Evolutionary conservation across 1,140 invertebrate species (phyloP), one percentile per base, ranked within the genome.

Genomic region (Galleria mellonella): DNA sequence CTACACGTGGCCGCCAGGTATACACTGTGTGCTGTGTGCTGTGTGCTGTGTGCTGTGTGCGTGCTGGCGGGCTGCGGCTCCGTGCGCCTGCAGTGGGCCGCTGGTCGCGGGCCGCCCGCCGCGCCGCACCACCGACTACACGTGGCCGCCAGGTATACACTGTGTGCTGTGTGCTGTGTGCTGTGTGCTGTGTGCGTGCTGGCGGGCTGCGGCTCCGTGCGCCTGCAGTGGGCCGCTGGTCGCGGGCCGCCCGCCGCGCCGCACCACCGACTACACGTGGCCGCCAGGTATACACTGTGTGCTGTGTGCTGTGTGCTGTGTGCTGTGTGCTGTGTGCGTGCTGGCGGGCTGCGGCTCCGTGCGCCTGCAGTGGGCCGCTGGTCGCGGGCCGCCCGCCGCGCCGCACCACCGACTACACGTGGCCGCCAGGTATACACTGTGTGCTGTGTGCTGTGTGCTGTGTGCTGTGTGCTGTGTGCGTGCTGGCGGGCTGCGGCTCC

Each of bases 401-500:
- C 78, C 91, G 32, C 90, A 91, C 41, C 89, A 91, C 64, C 88
- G 89, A 36, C 93, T 94, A 72, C 88, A 94, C 57, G 87, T 92
- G 43, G 91, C 90, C 17, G 17, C 17, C 17, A 23, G 17, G 17
- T 23, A 23, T 6, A 23, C 17, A 6, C 17, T 6, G 17, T 2
- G 17, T 6, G 17, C 2, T 6, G 17, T 23, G 17, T 2, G 6
- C 2, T 2, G 17, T 49, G 65, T 89, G 29, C 72, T 87, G n/a
- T n/a, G n/a, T n/a, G 17, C 2, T 91, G 10, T 83, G 86, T 43
- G 87, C 90, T 2, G 86, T 88, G 8, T 87, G 89, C 8, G 62
- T 95, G 32, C 85, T 96, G 36, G 92, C 95, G 76, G 94, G 94
- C 12, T 96, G 94, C 76, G 88, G 89, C 42, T 94, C 93, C 71